Base-by-base conservation (phyloP, 2,888 invertebrate species). In the Bibio marci region DNA sequence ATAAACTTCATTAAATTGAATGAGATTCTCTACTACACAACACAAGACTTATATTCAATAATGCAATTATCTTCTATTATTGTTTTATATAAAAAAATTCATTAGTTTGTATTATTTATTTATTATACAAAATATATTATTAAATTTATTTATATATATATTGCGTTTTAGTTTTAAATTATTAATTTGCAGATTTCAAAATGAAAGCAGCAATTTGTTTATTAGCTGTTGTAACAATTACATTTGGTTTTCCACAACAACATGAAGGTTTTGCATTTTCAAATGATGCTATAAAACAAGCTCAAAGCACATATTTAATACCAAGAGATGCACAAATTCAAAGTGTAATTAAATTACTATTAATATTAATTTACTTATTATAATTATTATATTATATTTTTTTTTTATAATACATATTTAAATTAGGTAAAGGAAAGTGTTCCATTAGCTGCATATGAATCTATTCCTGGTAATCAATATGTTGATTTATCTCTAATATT, bases 271-370 rank as follows among this genome's bases (percentile, higher is more conserved):
- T 79, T 33, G 75, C 76, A 42, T 86, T 82, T 65, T 78, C 81
- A 52, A 79, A 80, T 53, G 86, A 87, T 56, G 87, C 86, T 38
- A 86, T 87, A 58, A 73, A 78, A 45, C 86, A 87, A 61, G 86
- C 86, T 1, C 85, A 86, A 62, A 80, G 76, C 62, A 85, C 85
- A 4, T 76, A 75, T 53, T 70, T 87, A 44, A 85, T 86, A 50
- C 87, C 87, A 13, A 80, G 80, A 57, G 83, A 85, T 57, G 86
- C 86, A 28, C 75, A 80, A 55, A 87, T 87, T 46, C 86, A 86
- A 62, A 83, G 82, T 61, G 80, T 78, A 51, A 50, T 48, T 39
- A 19, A 28, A 18, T 28, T 35, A n/a, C 25, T 12, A 14, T 18
- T 31, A 22, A 13, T 22, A 19, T 17, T n/a, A 34, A n/a, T 17